These are phyloP conservation scores for Oncorhynchus tshawytscha DNA, from an alignment of 2,113 vertebrate genomes.

Conservation along the genomic window DNA sequence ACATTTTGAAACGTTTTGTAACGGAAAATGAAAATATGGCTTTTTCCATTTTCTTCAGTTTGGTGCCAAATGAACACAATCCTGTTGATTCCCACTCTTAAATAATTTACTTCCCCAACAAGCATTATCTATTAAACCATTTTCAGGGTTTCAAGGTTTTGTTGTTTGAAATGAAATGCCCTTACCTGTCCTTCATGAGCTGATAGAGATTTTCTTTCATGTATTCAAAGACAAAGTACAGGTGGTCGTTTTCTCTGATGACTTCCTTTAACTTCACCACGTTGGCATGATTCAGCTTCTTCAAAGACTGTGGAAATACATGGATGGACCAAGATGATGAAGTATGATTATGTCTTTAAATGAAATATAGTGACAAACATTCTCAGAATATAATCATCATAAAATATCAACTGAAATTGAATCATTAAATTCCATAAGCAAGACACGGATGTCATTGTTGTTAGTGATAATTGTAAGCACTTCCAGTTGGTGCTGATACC, in stretches of 20 bases:
- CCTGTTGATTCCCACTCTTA: too few relatives aligned
- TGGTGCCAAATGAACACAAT: too few relatives aligned
- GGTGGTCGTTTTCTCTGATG: slow-evolving; percentile 95
- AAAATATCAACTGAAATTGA: too few relatives aligned
- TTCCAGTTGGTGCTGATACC: too few relatives aligned
- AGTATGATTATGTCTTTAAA: background rate
- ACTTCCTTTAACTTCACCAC: slow-evolving; percentile 98
- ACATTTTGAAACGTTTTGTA: background rate
- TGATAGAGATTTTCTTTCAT: slow-evolving; percentile 99
- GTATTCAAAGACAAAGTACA: slow-evolving; percentile 99
- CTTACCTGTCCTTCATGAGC: slow-evolving; percentile 97
- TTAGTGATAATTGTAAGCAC: too few relatives aligned
- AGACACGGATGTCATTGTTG: too few relatives aligned
- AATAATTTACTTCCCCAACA: too few relatives aligned
- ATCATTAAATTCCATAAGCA: too few relatives aligned
- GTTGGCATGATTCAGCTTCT: slow-evolving; percentile 97
- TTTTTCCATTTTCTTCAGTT: too few relatives aligned
- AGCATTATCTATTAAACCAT: too few relatives aligned
- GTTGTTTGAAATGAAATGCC: background rate
- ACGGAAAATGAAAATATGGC: background rate
- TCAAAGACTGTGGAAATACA: slow-evolving; percentile 83
- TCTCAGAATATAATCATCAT: too few relatives aligned
- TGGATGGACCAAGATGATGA: background rate
- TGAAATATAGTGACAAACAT: too few relatives aligned
- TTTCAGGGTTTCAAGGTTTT: background rate